Base-by-base conservation (phyloP, 2,113 vertebrate species). In the Hipposideros armiger region DNA sequence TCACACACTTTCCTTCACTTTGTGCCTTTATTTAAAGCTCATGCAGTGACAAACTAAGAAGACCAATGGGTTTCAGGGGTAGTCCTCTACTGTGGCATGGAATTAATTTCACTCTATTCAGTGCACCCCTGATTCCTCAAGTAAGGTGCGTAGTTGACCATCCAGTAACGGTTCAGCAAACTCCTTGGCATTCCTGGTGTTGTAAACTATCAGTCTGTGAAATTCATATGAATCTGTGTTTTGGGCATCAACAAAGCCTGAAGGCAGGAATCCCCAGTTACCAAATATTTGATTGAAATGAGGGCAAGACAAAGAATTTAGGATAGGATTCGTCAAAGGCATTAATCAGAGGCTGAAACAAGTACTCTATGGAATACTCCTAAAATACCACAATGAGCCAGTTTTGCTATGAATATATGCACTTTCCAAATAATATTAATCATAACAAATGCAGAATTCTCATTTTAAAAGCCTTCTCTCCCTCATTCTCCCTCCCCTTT, bases 61-160 rank as follows among this genome's bases (percentile, higher is more conserved):
- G 58, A 45, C 58, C 92, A 87, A 95, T 78, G 36, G 74, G 66
- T 16, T 84, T 56, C 78, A 78, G 32, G 3, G 69, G 58, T 54
- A 82, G 80, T 40, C 96, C n/a, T 95, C 89, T 92, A 87, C 87
- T 73, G 74, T 76, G 70, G 67, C 83, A 69, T 76, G 86, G 82
- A 97, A 93, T 96, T 97, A 95, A 98, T 91, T 97, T 90, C 76
- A 96, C 84, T 81, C 11, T 42, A 95, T 87, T 69, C 96, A 94
- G 56, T 95, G 32, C 36, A 76, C 8, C 60, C 90, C 95, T 58
- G 86, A 64, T 86, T 96, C 91, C 88, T 97, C 1, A 76, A 56
- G 87, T 50, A 95, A 72, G 42, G 8, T 36, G 30, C 74, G 11
- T 40, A 74, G 42, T 81, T 0, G 2, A 72, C 69, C 69, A 7